Base-by-base conservation (phyloP, 2,888 invertebrate species). In the Agriopis aurantiaria region DNA sequence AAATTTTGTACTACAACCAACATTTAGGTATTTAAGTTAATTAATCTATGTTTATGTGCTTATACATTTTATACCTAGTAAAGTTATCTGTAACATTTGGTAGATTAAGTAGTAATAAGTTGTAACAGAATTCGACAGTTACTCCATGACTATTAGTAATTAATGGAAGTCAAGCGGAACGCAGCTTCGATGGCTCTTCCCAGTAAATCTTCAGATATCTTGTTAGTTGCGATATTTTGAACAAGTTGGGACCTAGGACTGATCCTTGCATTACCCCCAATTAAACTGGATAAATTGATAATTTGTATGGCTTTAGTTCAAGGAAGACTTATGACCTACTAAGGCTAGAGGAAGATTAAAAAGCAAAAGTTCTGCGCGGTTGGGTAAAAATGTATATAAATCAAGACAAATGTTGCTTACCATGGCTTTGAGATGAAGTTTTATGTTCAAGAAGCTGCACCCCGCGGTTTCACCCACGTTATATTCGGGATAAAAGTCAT, bases 81-180 rank as follows among this genome's bases (percentile, higher is more conserved):
- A 43, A 43, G 6, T 9, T 43, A 9, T 43, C 9, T 5, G 43
- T 8, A 7, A 43, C 8, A 43, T 10, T 3, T 43, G 8, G 43
- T 43, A 43, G 8, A 9, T 9, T 9, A 8, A 43, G 9, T n/a
- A n/a, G 10, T 46, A 8, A 14, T 45, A 43, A 40, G 0, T 14
- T 12, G 55, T 65, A 40, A 69, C 12, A 49, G 55, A 51, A 56
- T 6, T 1, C 8, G n/a, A 0, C 60, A 51, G 43, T 51, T 52
- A 40, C 60, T 63, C 63, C 17, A 12, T 33, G 23, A 8, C 68
- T 65, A 68, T 56, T 62, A 75, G 76, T 86, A 87, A 89, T 87
- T 89, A 88, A 84, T 81, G 84, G 82, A 82, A 81, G 79, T 80
- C 80, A 73, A 78, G 75, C 75, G 76, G 75, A 80, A 77, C 77